A percentile compares a stretch with the other conserved stretches of the same genome.
Conservation (phyloP, 2,113 vertebrate genomes). For the Poeciliopsis retropinna region DNA sequence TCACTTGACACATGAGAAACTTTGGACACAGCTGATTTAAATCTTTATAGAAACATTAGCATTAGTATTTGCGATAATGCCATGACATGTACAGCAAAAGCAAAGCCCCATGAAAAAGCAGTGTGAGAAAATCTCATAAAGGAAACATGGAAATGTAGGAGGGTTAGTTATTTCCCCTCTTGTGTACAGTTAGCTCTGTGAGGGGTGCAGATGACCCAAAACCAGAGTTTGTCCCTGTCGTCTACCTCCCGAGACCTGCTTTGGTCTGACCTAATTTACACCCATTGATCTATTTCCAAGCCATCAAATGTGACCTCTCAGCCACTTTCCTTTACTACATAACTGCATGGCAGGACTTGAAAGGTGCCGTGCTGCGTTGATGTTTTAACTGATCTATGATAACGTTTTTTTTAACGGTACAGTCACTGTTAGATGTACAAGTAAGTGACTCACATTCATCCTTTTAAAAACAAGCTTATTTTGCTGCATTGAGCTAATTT, state of each 20-base stretch:
- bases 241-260: slow-evolving; percentile 66
- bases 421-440: too few relatives aligned
- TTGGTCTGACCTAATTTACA: slow-evolving; percentile 76
- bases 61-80: slow-evolving; percentile 40
- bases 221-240: slow-evolving; percentile 59
- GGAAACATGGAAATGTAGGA: slow-evolving; percentile 46
- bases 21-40: not conserved
- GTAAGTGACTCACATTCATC: too few relatives aligned
- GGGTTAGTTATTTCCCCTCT: slow-evolving; percentile 61
- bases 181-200: slow-evolving; percentile 60
- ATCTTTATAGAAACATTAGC: slow-evolving; percentile 37
- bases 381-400: slow-evolving; percentile 15
- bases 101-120: slow-evolving; percentile 19
- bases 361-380: slow-evolving; percentile 24
- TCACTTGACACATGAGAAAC: not conserved
- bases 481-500: too few relatives aligned
- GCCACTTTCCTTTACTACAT: slow-evolving; percentile 40
- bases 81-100: slow-evolving; percentile 4
- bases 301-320: slow-evolving; percentile 68
- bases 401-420: too few relatives aligned
- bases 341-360: slow-evolving; percentile 34
- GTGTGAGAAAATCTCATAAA: slow-evolving; percentile 33
- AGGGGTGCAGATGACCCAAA: slow-evolving; percentile 76
- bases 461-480: too few relatives aligned
- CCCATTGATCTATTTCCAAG: slow-evolving; percentile 75